Evolutionary conservation across 2,113 vertebrate genomes (phyloP).

Genomic region (Lanius ludovicianus): DNA sequence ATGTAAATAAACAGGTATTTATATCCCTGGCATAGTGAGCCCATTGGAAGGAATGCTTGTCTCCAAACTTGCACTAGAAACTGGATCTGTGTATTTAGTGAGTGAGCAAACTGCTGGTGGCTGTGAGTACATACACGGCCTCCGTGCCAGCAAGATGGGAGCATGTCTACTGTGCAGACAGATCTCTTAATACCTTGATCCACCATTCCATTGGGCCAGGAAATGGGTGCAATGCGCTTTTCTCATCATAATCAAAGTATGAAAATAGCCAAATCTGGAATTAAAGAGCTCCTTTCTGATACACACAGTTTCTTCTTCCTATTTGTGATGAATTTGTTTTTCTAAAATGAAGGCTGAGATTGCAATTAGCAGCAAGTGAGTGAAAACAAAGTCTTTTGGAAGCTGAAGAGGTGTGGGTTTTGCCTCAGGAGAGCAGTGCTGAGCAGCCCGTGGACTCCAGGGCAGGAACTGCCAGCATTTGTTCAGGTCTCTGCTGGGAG

Average conservation of each 20-base stretch:
- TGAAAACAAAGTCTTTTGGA: not conserved
- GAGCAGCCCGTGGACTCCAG: not conserved
- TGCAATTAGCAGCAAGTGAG: not conserved
- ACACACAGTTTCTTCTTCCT: not conserved
- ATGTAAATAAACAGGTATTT: slow-evolving; percentile 52
- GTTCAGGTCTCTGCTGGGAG: not conserved
- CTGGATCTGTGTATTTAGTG: slow-evolving; percentile 67
- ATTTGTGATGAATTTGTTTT: not conserved
- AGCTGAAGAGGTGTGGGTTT: not conserved
- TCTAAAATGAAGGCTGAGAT: not conserved
- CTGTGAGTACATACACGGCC: slow-evolving; percentile 15
- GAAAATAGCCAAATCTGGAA: not conserved
- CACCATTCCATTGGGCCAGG: not conserved
- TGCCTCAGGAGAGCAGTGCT: slow-evolving; percentile 34
- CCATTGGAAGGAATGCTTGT: slow-evolving; percentile 65
- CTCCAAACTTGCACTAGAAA: slow-evolving; percentile 69
- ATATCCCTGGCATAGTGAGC: slow-evolving; percentile 3
- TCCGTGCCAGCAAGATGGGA: slow-evolving; percentile 53
- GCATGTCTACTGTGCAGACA: not conserved
- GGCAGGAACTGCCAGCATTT: not conserved
- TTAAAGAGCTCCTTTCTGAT: not conserved
- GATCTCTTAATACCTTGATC: not conserved
- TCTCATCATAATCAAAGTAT: not conserved
- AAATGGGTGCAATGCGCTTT: not conserved
- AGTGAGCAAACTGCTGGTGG: slow-evolving; percentile 68